Base-by-base conservation (phyloP, 2,888 invertebrate species). In the Leucania comma region DNA sequence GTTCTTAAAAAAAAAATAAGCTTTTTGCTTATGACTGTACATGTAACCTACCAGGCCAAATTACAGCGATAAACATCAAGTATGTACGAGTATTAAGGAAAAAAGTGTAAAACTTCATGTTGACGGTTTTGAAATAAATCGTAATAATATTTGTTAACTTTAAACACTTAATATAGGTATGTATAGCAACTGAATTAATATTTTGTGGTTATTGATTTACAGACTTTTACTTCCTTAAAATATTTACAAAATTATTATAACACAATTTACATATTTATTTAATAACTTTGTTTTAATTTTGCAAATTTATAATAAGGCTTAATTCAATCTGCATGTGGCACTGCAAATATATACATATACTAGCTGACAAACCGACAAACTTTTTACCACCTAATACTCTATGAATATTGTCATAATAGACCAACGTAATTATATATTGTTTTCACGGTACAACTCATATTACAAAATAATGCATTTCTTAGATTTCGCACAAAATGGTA, bases 61-160 rank as follows among this genome's bases (percentile, higher is more conserved):
- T 50, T 61, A 70, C 38, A 58, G 22, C 63, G 80, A 81, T 81
- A 75, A 78, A 63, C 53, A 72, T 83, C 69, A 38, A 62, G 38
- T 69, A 51, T 54, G 48, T 72, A n/a, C n/a, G n/a, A n/a, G n/a
- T n/a, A 71, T 68, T 75, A 56, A 68, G 68, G 75, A 75, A 72
- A 70, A 68, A 81, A 62, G 72, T 83, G 67, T 81, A 58, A 80
- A 75, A 82, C 56, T 62, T 51, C 14, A 32, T 82, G 68, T 64
- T 60, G 59, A 80, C 63, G 66, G 63, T 63, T 68, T 63, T 22
- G 54, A 65, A 65, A 68, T 70, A 78, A 70, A 59, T 56, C n/a
- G 48, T 77, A 56, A 53, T 54, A 51, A 48, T 48, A 59, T 29
- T 50, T 32, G 26, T 12, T 29, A 38, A 14, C 10, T 38, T 46